Evolutionary conservation across 2,888 invertebrate genomes (phyloP), one percentile per base, ranked within the genome.

Genomic region (Achlya flavicornis): DNA sequence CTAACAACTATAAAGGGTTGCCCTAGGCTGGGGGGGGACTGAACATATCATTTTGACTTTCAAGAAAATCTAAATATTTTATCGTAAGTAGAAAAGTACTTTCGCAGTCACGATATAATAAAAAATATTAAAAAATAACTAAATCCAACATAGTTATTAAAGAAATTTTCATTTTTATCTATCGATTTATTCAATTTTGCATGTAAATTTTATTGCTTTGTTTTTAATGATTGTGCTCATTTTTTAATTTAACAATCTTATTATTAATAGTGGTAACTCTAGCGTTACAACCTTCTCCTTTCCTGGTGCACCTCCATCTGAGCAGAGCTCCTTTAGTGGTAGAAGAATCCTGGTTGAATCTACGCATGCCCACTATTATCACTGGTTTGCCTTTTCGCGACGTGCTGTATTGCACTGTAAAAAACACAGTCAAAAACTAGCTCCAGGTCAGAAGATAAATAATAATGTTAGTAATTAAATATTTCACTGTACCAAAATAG

Each of bases 231-330:
- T 38, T 38, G 38, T 38, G 38, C 3, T 38, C 38, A 7, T 46
- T 46, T 14, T 46, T 46, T 1, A 46, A n/a, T 46, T n/a, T n/a
- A 46, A 46, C 6, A n/a, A 46, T 46, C 14, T 1, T 46, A 46
- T 46, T n/a, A 46, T 46, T n/a, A n/a, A 5, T 46, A 46, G 46
- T 46, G 4, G 46, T 46, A 46, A 46, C n/a, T 46, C n/a, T 46
- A n/a, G 46, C 46, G 46, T n/a, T 46, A n/a, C 46, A 46, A 7
- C 60, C 63, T 14, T 38, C 38, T 7, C 75, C 76, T 11, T 74
- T 67, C 69, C 81, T 86, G 0, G 76, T 74, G 65, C 88, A 88
- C n/a, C 73, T 79, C 88, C 88, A 89, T 0, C 77, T 66, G 1
- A 75, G 72, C 57, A 72, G 73, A 0, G 73, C 68, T 0, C 84